Conservation (phyloP, 1,140 invertebrate genomes). For the Neotoxoptera formosana region DNA sequence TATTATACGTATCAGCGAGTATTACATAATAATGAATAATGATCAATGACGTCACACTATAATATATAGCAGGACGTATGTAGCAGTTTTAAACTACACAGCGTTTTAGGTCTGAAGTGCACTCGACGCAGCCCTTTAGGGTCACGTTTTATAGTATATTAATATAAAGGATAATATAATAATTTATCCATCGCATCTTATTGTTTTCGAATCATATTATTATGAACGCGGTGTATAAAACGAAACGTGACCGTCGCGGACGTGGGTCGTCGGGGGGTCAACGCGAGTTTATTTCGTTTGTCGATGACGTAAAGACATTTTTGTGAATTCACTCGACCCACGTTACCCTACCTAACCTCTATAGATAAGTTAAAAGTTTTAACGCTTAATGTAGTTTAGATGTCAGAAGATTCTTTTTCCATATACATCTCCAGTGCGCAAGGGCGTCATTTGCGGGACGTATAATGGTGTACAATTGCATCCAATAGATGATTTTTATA, state of each 20-base stretch:
- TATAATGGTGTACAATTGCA: no score
- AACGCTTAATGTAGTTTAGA: neutral
- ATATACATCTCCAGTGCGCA: no score
- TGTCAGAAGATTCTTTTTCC: neutral
- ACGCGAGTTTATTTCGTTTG: neutral
- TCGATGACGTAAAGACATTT: neutral
- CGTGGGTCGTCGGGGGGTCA: neutral
- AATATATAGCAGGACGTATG: neutral
- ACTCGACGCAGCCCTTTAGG: neutral
- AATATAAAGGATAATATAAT: slow-evolving; percentile 7
- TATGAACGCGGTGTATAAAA: neutral
- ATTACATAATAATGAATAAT: neutral
- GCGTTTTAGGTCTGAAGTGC: neutral
- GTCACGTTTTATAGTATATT: neutral
- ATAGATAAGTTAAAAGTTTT: neutral
- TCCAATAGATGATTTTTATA: no score
- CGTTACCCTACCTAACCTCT: neutral
- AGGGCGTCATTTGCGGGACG: no score
- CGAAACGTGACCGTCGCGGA: neutral
- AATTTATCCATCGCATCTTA: neutral
- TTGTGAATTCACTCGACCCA: neutral
- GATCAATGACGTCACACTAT: neutral
- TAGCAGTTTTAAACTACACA: neutral
- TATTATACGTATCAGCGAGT: neutral
- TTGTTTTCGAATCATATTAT: neutral